These are phyloP conservation scores for Monoplex corrugatus DNA, from an alignment of 2,888 invertebrate species.

Conservation along the genomic window DNA sequence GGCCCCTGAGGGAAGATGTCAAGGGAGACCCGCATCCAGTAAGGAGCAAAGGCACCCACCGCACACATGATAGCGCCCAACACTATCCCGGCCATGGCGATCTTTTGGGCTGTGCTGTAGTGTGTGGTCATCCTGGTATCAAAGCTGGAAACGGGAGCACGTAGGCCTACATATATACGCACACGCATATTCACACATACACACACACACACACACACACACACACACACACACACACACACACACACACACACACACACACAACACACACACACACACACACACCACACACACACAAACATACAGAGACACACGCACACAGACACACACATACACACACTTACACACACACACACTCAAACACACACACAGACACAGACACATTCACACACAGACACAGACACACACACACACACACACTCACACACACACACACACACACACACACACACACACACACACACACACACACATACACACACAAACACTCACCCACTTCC, in stretches of 20 bases:
- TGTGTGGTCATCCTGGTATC: not conserved
- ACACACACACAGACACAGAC: not conserved
- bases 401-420: constrained; percentile 11
- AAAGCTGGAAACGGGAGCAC: not conserved
- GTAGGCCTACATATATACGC: not conserved
- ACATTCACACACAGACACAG: not conserved
- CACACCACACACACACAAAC: not conserved
- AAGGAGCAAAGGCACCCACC: constrained; percentile 45
- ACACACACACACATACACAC: not conserved
- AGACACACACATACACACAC: not conserved
- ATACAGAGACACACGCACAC: not conserved
- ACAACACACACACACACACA: not conserved
- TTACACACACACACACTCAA: not conserved
- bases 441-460: not conserved
- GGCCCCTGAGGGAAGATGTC: too few relatives aligned
- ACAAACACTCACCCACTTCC: too few relatives aligned
- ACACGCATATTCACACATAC: not conserved
- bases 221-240: not conserved
- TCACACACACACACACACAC: not conserved
- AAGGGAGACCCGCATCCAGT: too few relatives aligned
- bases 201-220: not conserved
- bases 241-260: not conserved
- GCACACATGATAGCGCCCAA: constrained; percentile 34
- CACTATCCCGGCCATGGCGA: constrained; percentile 47
- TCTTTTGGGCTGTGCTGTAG: constrained; percentile 46